Base-by-base conservation (phyloP, 2,888 invertebrate genomes). In the Argyresthia goedartella region DNA sequence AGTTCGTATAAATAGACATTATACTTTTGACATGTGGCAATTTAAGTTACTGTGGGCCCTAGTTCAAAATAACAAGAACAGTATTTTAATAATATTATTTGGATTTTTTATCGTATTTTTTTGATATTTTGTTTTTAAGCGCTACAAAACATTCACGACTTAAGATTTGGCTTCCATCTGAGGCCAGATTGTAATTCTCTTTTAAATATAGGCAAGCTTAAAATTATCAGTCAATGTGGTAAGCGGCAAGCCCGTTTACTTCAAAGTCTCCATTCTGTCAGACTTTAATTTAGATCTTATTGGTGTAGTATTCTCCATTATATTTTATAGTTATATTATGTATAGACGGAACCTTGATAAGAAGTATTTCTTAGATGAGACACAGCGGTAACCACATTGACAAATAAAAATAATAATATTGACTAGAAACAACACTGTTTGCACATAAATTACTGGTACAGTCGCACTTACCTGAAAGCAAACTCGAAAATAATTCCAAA, bases 181-280 rank as follows among this genome's bases (percentile, higher is more conserved):
- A 73, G 82, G 85, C 85, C 84, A 70, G 66, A 71, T 77, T 84
- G 81, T 81, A 82, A 75, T 82, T 84, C 76, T 82, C 74, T 77
- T 72, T 41, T 67, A 62, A 59, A 60, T 60, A 57, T 62, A 70
- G 71, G 69, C 66, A 69, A 25, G 25, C 25, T 66, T 64, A 44
- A 47, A 52, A 49, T 49, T 65, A 71, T 74, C 74, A 70, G 67
- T 65, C 68, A 76, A 76, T 75, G 75, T 74, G 76, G 74, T 13
- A 36, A 35, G 13, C 48, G n/a, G n/a, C n/a, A n/a, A 25, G n/a
- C n/a, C n/a, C n/a, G n/a, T n/a, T n/a, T 46, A 11, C 33, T n/a
- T 33, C 6, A 46, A 13, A 44, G 15, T 15, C 14, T 16, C 25
- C 2, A 25, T 25, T 25, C 25, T 25, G 25, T 25, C 25, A 25